A percentile compares a stretch with the other conserved stretches of the same genome.
Conservation (phyloP, 2,113 vertebrate genomes). For the Rhinolophus ferrumequinum region DNA sequence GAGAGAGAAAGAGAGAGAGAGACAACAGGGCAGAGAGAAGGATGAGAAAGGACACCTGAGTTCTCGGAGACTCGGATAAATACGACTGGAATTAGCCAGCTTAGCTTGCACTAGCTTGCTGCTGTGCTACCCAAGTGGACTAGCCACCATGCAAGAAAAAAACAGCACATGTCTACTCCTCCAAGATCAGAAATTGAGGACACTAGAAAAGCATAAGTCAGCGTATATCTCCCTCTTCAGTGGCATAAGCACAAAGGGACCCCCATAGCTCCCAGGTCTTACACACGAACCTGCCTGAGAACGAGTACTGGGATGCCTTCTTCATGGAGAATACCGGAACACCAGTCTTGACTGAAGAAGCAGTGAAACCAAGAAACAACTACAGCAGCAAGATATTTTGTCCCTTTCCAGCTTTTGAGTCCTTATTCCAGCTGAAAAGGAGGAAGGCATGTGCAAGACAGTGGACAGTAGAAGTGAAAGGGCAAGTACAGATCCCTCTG, state of each 20-base stretch:
- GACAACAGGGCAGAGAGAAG: not conserved
- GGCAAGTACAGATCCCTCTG: not conserved
- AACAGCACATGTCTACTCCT: not conserved
- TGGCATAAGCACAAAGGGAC: not conserved
- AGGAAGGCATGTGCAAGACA: accelerated
- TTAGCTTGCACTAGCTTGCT: not conserved
- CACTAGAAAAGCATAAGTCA: not conserved
- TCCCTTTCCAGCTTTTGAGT: not conserved
- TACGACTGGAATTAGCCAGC: not conserved
- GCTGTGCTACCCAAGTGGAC: not conserved
- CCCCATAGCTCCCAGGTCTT: not conserved
- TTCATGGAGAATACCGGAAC: not conserved
- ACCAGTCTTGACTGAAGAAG: not conserved
- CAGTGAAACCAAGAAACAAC: not conserved
- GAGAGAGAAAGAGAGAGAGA: not conserved
- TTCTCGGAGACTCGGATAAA: not conserved
- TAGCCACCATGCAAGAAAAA: not conserved
- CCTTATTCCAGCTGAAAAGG: not conserved
- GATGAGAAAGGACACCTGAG: not conserved
- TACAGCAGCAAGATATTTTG: not conserved
- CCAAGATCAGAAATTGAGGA: not conserved
- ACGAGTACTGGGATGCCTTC: not conserved
- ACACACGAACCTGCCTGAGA: not conserved
- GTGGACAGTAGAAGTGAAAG: not conserved
- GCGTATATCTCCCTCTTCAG: not conserved